These are phyloP conservation scores for Elaphurus davidianus DNA, from an alignment of 2,113 vertebrate species.

Conservation along the genomic window DNA sequence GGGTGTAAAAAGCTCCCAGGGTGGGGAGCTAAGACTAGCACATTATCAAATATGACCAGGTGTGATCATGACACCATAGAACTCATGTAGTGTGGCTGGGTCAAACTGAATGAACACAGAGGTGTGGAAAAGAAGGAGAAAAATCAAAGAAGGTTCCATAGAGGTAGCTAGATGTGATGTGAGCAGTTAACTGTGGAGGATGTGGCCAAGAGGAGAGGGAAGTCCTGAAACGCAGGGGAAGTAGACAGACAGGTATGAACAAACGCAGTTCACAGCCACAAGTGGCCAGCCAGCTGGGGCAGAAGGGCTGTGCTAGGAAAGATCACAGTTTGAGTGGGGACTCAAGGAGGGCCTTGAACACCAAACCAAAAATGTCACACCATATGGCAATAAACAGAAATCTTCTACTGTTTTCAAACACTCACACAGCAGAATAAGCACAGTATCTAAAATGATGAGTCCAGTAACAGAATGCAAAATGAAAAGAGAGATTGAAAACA, in stretches of 20 bases:
- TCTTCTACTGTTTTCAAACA: not conserved
- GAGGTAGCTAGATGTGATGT: not conserved
- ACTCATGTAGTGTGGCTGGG: not conserved
- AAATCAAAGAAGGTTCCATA: not conserved
- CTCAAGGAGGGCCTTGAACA: not conserved
- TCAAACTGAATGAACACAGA: not conserved
- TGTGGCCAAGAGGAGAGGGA: not conserved
- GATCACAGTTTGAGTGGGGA: not conserved
- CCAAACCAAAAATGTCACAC: not conserved
- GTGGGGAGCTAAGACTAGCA: not conserved
- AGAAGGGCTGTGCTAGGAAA: not conserved
- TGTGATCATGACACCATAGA: not conserved
- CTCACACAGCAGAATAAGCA: not conserved
- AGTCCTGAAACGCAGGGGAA: not conserved
- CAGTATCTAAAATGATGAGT: not conserved
- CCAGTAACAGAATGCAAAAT: not conserved
- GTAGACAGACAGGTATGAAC: not conserved
- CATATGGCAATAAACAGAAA: not conserved
- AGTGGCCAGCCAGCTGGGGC: not conserved
- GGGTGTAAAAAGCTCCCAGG: not conserved
- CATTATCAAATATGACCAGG: not conserved
- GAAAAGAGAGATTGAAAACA: not conserved
- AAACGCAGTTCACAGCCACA: not conserved
- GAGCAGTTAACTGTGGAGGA: not conserved
- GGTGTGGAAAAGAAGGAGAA: not conserved